Percentiles rank a stretch among this genome's conserved stretches.
phyloP scores from a whole-genome alignment of 2,888 invertebrate species.

The Ormyrus thymus region DNA sequence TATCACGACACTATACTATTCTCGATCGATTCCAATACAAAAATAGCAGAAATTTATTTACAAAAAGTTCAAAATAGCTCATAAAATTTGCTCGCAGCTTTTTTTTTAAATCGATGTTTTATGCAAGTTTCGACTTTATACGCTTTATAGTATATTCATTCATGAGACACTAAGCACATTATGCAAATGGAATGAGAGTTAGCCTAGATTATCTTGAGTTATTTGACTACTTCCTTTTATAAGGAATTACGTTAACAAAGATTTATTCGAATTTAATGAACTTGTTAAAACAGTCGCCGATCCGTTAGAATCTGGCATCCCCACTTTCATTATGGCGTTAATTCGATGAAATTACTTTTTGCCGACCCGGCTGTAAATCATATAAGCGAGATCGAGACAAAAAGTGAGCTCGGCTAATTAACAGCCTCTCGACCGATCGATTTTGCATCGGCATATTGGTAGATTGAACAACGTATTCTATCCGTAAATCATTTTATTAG shows the following conservation, averaged over 20 bases:
- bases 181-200: constrained; percentile 29
- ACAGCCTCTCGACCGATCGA: too few relatives aligned
- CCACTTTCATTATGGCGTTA: not conserved
- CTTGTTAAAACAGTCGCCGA: not conserved
- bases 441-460: too few relatives aligned
- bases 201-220: constrained; percentile 15
- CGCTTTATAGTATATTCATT: constrained; percentile 3
- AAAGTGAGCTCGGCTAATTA: too few relatives aligned
- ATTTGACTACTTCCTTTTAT: constrained; percentile 11
- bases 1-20: not conserved
- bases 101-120: not conserved
- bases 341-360: too few relatives aligned
- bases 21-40: not conserved
- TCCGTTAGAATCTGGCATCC: not conserved
- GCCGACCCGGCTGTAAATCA: too few relatives aligned
- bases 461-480: too few relatives aligned
- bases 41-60: too few relatives aligned
- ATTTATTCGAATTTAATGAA: constrained; percentile 23
- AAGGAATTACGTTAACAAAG: constrained; percentile 16
- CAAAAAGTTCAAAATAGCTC: not conserved
- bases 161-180: constrained; percentile 22
- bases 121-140: constrained; percentile 4
- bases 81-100: not conserved
- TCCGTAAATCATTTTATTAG: too few relatives aligned
- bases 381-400: too few relatives aligned